Conservation (phyloP, 2,113 vertebrate species). For the Illadopsis cleaveri region DNA sequence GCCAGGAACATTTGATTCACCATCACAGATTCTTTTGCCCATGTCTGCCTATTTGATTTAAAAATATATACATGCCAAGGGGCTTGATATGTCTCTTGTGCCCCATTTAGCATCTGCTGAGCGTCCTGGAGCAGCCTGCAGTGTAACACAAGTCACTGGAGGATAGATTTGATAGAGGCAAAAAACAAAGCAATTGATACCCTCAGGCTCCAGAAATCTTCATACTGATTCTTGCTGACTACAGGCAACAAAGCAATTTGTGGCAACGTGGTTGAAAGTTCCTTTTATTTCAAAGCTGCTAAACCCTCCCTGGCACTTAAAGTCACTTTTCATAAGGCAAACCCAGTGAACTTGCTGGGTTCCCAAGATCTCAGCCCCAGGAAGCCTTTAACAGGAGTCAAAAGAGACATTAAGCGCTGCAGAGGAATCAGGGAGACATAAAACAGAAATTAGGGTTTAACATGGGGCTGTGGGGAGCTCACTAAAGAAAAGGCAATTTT, state of each 20-base stretch:
- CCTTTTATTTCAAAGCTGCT: slow-evolving; percentile 57
- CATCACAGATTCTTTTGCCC: slow-evolving; percentile 39
- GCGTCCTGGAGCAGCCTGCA: slow-evolving; percentile 54
- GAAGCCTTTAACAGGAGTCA: slow-evolving; percentile 52
- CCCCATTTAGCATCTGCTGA: slow-evolving; percentile 72
- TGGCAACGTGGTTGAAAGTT: slow-evolving; percentile 43
- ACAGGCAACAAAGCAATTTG: slow-evolving; percentile 61
- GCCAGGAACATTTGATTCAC: slow-evolving; percentile 50
- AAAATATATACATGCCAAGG: slow-evolving; percentile 73
- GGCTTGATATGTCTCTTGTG: slow-evolving; percentile 63
- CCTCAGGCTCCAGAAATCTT: slow-evolving; percentile 64
- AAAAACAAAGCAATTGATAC: slow-evolving; percentile 73
- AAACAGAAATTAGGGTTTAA: slow-evolving; percentile 49
- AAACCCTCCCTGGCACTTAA: slow-evolving; percentile 54
- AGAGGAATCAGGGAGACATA: slow-evolving; percentile 38
- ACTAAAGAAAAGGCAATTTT: background rate
- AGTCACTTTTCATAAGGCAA: slow-evolving; percentile 60
- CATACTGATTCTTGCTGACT: slow-evolving; percentile 69
- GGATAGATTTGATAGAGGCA: slow-evolving; percentile 61
- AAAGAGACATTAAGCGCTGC: slow-evolving; percentile 25
- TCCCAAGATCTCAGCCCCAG: slow-evolving; percentile 44
- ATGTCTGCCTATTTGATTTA: slow-evolving; percentile 70
- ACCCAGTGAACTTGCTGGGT: slow-evolving; percentile 19
- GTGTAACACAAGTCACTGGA: slow-evolving; percentile 67
- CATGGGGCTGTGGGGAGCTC: background rate